Base-by-base conservation (phyloP, 2,113 vertebrate species). In the Eulacestoma nigropectus region DNA sequence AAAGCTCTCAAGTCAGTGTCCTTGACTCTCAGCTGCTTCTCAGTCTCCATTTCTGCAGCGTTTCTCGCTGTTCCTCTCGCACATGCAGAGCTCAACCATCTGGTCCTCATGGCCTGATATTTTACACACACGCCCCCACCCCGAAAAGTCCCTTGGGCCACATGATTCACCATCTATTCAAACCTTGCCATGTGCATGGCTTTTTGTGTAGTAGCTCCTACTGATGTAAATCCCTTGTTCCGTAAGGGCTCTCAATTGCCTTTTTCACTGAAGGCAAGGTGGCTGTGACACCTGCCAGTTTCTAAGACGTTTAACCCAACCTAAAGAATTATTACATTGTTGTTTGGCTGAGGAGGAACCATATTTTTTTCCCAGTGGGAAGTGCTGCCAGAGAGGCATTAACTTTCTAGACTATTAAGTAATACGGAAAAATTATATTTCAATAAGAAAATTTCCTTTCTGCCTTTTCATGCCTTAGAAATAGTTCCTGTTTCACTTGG, bases 131-230 rank as follows among this genome's bases (percentile, higher is more conserved):
- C 21, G 9, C 89, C 77, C 91, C 94, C 84, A 94, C 56, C 89
- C 85, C 0, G 9, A 83, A 88, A 96, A 95, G 90, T 92, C 93
- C 95, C 92, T 78, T 89, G 95, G 95, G 95, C 88, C 93, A 93
- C 95, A 86, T 96, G 92, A 95, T 96, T 97, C 95, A 94, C 84
- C 73, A 52, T 94, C 90, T 97, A 95, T 93, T 97, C 92, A 96
- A 60, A 86, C 73, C 92, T 90, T 90, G 90, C 95, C 95, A 92
- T 93, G 93, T 93, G 93, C 90, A 90, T 92, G 82, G 0, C 56
- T 96, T 96, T 89, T 95, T 96, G 90, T 92, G 83, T 76, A 84
- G 90, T 42, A 90, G 80, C 73, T 75, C 37, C 86, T 87, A 72
- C 87, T 90, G 87, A 91, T 96, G 68, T 80, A 92, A 95, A 96